These are phyloP conservation scores for Thaumetopoea pityocampa DNA, from an alignment of 1,140 invertebrate species.

Conservation along the genomic window DNA sequence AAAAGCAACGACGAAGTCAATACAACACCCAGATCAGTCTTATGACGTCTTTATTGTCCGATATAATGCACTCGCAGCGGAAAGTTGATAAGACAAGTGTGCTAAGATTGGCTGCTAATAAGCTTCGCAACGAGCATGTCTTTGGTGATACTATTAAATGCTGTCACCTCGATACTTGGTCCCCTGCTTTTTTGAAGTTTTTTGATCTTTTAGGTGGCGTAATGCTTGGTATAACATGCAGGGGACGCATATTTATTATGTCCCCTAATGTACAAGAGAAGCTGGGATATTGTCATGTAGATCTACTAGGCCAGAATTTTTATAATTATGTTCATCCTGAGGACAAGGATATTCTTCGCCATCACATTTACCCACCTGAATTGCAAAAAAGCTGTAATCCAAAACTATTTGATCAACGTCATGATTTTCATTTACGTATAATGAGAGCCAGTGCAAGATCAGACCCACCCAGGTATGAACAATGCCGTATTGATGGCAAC, in stretches of 20 bases:
- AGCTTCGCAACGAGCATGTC: slow-evolving; percentile 78
- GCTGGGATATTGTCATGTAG: slow-evolving; percentile 89
- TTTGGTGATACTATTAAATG: slow-evolving; percentile 75
- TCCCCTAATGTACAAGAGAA: slow-evolving; percentile 90
- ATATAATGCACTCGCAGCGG: slow-evolving; percentile 87
- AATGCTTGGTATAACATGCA: slow-evolving; percentile 86
- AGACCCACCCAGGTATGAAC: slow-evolving; percentile 83
- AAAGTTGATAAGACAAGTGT: slow-evolving; percentile 94
- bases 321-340: slow-evolving; percentile 88
- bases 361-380: slow-evolving; percentile 81
- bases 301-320: slow-evolving; percentile 91
- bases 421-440: slow-evolving; percentile 77
- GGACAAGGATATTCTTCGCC: slow-evolving; percentile 85
- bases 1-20: slow-evolving; percentile 93
- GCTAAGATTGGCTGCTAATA: slow-evolving; percentile 88
- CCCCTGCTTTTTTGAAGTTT: slow-evolving; percentile 66
- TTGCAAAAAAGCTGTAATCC: slow-evolving; percentile 46
- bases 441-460: slow-evolving; percentile 80
- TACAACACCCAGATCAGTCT: slow-evolving; percentile 91
- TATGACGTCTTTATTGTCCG: slow-evolving; percentile 88
- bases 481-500: slow-evolving; percentile 79
- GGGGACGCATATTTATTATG: slow-evolving; percentile 91
- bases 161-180: slow-evolving; percentile 59
- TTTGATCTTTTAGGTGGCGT: slow-evolving; percentile 82
- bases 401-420: slow-evolving; percentile 64